Evolutionary conservation across 2,888 invertebrate genomes (phyloP).

Genomic region (Oscheius sp.): DNA sequence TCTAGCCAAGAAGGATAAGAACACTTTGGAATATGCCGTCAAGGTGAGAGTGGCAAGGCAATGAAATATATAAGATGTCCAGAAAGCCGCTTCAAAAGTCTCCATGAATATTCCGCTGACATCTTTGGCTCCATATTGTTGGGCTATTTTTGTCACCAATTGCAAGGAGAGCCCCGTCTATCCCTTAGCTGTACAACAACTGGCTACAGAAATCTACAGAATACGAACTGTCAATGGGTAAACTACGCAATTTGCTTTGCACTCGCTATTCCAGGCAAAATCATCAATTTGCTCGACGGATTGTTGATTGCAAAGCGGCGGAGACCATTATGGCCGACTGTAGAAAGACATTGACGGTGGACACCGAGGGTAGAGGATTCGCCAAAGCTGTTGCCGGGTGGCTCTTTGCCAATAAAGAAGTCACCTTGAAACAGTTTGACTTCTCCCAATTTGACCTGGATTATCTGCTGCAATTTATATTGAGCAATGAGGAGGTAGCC

Average conservation of each 20-base stretch:
- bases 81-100: slow-evolving; percentile 65
- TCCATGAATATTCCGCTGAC: slow-evolving; percentile 56
- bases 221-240: slow-evolving; percentile 42
- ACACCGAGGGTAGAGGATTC: slow-evolving; percentile 19
- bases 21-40: slow-evolving; percentile 53
- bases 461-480: slow-evolving; percentile 66
- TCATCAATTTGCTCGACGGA: slow-evolving; percentile 49
- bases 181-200: slow-evolving; percentile 64
- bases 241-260: not conserved
- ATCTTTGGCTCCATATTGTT: slow-evolving; percentile 62
- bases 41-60: slow-evolving; percentile 39
- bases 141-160: slow-evolving; percentile 51
- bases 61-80: slow-evolving; percentile 13
- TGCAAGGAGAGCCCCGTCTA: slow-evolving; percentile 46
- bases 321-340: slow-evolving; percentile 18
- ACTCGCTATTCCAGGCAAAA: slow-evolving; percentile 42
- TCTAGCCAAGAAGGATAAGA: slow-evolving; percentile 61
- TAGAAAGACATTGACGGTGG: slow-evolving; percentile 1
- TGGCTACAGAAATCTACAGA: slow-evolving; percentile 50
- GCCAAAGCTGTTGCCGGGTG: slow-evolving; percentile 51
- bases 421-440: slow-evolving; percentile 52
- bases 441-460: slow-evolving; percentile 64
- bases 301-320: slow-evolving; percentile 42
- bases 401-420: slow-evolving; percentile 49
- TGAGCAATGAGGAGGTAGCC: slow-evolving; percentile 53